Evolutionary conservation across 2,113 vertebrate species (phyloP), one percentile per base, ranked within the genome.

Genomic region (Delphinus delphis): DNA sequence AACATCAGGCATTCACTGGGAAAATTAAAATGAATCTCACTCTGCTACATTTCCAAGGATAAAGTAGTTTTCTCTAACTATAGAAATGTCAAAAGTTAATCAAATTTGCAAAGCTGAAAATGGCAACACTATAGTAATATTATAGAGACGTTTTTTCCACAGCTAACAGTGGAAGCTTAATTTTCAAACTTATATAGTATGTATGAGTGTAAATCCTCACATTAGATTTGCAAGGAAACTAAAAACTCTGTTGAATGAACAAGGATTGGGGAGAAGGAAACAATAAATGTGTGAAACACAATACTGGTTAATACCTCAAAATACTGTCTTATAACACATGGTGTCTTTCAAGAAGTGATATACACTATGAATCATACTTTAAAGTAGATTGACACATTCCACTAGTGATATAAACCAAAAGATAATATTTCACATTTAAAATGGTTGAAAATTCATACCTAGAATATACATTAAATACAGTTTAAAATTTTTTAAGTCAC

Each of bases 1-100:
- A 90, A 79, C 17, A 83, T 83, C 10, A 71, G 3, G 15, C 28
- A 33, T 62, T 80, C 20, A 53, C 12, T 91, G 18, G 18, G 28
- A 62, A 96, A 88, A 85, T 92, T 91, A 67, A 80, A 90, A 95
- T 80, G 53, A 88, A 84, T 74, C 33, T 21, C 41, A 95, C 26
- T 76, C 25, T 86, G 20, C 20, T 67, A 60, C 5, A 96, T 70
- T 91, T n/a, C 50, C 76, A 63, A 77, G 36, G 71, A 62, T 44
- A 77, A 60, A 53, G 9, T 10, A 38, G 1, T 80, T 89, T 60
- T 41, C 31, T 71, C 17, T 93, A 91, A 85, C 50, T 44, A 26
- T 0, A 62, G 15, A 93, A 94, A 88, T 92, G 33, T 25, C 87
- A 70, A 73, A 68, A 28, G 47, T 68, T 95, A 85, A 88, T 88